Conservation (phyloP, 2,888 invertebrate genomes). For the Yponomeuta malinellus region DNA sequence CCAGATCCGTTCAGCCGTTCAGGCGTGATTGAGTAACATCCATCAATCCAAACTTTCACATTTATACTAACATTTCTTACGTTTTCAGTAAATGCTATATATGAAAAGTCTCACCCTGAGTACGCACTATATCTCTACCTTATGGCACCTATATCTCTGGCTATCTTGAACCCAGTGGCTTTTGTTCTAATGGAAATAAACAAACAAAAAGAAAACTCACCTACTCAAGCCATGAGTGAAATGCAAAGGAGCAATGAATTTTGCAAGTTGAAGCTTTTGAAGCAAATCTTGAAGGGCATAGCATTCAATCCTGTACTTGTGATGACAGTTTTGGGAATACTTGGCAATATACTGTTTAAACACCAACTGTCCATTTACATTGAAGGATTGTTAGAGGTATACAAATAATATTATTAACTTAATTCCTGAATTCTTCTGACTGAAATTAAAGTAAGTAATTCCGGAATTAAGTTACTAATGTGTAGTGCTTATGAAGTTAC, state of each 20-base stretch:
- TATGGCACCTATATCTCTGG: slow-evolving; percentile 95
- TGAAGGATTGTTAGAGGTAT: slow-evolving; percentile 83
- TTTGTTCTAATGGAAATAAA: slow-evolving; percentile 92
- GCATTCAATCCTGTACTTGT: slow-evolving; percentile 91
- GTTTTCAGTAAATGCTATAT: slow-evolving; percentile 86
- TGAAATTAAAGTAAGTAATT: too few species aligned
- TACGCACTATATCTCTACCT: slow-evolving; percentile 93
- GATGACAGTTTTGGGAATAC: slow-evolving; percentile 94
- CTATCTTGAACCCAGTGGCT: slow-evolving; percentile 93
- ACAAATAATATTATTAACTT: neutral
- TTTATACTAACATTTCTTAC: slow-evolving; percentile 34
- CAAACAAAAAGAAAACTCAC: slow-evolving; percentile 62
- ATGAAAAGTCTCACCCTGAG: slow-evolving; percentile 89
- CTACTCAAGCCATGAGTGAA: slow-evolving; percentile 31
- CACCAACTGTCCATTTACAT: slow-evolving; percentile 86
- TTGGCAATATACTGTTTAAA: slow-evolving; percentile 87
- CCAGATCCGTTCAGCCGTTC: too few species aligned
- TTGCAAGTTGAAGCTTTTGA: slow-evolving; percentile 48
- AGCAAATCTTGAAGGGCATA: slow-evolving; percentile 80
- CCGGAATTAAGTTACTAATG: too few species aligned
- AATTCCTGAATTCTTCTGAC: neutral
- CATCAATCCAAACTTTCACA: neutral
- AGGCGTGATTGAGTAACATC: too few species aligned
- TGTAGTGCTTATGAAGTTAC: too few species aligned
- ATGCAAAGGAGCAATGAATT: slow-evolving; percentile 35